Evolutionary conservation across 2,797 vertebrate genomes (phyloP), one percentile per base, ranked within the genome.

Genomic region (Epinephelus coioides): DNA sequence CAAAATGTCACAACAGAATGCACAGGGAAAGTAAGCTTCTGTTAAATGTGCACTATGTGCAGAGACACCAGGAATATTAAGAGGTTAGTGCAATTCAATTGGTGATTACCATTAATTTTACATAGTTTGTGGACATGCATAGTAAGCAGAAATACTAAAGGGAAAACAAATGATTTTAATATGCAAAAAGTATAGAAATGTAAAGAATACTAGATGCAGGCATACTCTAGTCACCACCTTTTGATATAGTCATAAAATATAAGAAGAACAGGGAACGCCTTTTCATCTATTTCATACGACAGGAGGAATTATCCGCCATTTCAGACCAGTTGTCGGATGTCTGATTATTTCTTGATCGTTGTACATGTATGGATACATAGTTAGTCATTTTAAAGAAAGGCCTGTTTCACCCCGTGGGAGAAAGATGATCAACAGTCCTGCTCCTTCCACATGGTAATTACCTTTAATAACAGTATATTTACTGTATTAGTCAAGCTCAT

Each of bases 401-500:
- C 73, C 38, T 8, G 23, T 65, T 46, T 62, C 18, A 59, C 40
- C 61, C 40, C 2, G 25, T 63, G 61, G 50, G 53, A 50, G 27
- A 63, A 74, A 19, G 57, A 71, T 72, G 63, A 87, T 86, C 70
- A 72, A 75, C 49, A 61, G 51, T 63, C 69, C 46, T 81, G 62
- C 68, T 44, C 71, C 62, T 88, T 82, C 43, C 75, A 69, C 78
- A 51, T 40, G 71, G 53, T 87, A 91, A 93, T 93, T 89, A 88
- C 60, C 76, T 87, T 94, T 89, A 94, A 93, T 93, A 92, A 91
- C 86, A 82, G 83, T 87, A 76, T 91, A 91, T 94, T 94, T 92
- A 87, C 70, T 78, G 38, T 86, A 91, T 94, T 94, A 93, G 89
- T 86, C 81, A 73, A 79, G 81, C 88, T 93, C 86, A 92, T 91